Conservation (phyloP, 35 echinoderm and acorn worm species). For the Ophiothrix spiculata region DNA sequence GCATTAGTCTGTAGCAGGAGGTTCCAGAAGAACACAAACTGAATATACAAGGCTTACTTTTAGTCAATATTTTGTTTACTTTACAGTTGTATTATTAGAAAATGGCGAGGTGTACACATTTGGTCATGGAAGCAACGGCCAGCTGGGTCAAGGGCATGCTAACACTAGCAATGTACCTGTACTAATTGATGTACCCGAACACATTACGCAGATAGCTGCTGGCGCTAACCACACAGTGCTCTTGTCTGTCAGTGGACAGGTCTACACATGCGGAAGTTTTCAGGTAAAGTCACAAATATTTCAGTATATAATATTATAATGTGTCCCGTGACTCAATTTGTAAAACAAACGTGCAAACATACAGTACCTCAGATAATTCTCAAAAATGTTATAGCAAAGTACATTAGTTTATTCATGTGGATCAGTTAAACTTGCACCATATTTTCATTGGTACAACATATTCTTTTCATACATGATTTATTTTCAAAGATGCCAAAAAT, state of each 20-base stretch:
- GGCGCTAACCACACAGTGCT: conserved; percentile 91
- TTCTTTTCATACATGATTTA: too few species aligned
- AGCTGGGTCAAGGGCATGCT: conserved; percentile 79
- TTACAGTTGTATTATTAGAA: conserved; percentile 70
- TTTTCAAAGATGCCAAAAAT: too few species aligned
- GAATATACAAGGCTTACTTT: not conserved
- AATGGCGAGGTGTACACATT: conserved; percentile 97
- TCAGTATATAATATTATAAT: too few species aligned
- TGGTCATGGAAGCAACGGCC: conserved; percentile 80
- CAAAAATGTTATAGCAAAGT: too few species aligned
- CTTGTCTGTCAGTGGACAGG: conserved; percentile 52
- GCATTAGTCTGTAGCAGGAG: not conserved
- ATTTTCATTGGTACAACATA: too few species aligned
- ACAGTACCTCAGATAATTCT: too few species aligned
- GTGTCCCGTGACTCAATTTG: too few species aligned
- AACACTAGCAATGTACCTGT: conserved; percentile 59
- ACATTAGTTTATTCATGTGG: too few species aligned
- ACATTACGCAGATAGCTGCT: conserved; percentile 70
- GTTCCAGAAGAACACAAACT: not conserved
- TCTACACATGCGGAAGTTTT: conserved; percentile 78
- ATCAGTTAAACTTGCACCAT: too few species aligned
- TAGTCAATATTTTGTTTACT: conserved; percentile 18
- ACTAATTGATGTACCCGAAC: conserved; percentile 51
- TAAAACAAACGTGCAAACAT: too few species aligned
- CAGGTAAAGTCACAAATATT: conserved; percentile 60